phyloP scores from a whole-genome alignment of 2,797 vertebrate genomes.

The Peromyscus eremicus region DNA sequence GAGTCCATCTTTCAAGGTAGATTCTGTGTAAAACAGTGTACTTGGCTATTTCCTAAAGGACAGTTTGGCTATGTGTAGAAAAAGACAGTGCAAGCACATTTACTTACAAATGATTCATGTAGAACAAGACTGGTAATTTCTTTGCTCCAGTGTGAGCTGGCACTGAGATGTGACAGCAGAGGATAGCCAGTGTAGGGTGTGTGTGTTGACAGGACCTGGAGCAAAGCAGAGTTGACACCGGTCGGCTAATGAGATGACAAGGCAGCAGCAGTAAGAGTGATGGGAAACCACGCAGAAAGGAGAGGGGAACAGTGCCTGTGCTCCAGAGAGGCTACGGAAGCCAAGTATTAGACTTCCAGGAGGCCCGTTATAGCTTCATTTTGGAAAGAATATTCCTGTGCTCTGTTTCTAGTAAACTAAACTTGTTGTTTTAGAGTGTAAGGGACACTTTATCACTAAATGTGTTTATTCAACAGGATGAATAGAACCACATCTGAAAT shows the following conservation, averaged over 20 bases:
- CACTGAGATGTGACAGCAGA: not conserved
- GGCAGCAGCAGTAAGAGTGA: no score
- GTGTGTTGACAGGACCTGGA: not conserved
- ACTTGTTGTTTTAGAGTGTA: not conserved
- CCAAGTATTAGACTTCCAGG: not conserved
- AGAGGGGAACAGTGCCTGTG: not conserved
- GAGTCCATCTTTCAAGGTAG: not conserved
- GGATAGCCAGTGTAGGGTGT: not conserved
- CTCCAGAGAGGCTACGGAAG: not conserved
- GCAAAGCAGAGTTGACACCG: not conserved
- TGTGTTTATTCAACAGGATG: not conserved
- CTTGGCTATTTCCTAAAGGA: not conserved
- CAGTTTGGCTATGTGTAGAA: not conserved
- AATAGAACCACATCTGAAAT: not conserved
- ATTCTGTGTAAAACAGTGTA: not conserved
- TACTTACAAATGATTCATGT: not conserved
- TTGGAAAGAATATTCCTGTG: not conserved
- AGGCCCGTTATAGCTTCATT: not conserved
- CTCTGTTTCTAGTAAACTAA: constrained; percentile 25
- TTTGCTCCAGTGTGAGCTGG: not conserved
- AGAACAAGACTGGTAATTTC: not conserved
- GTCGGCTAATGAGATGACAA: not conserved
- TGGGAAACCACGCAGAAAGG: not conserved
- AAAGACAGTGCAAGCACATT: not conserved
- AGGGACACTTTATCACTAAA: not conserved